Percentiles rank a stretch among this genome's conserved stretches.
These are phyloP conservation scores for Pocillopora verrucosa DNA, from an alignment of 64 coral and sea anemone genomes.

Conservation along the genomic window DNA sequence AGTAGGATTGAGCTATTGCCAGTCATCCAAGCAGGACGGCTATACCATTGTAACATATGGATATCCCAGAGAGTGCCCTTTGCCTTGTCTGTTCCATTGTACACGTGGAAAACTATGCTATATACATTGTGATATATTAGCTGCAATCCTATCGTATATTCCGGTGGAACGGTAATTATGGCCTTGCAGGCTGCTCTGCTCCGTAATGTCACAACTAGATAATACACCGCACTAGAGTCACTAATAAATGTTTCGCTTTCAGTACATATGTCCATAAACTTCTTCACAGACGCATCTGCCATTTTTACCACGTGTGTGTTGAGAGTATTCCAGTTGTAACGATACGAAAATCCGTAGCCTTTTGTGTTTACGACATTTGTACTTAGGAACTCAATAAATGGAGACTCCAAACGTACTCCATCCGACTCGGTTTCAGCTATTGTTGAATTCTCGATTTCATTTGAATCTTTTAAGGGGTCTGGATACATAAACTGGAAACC, in stretches of 20 bases:
- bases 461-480: conserved; percentile 28
- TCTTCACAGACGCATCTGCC: conserved; percentile 18
- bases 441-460: conserved; percentile 17
- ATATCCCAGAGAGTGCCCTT: conserved; percentile 38
- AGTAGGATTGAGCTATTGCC: conserved; percentile 6
- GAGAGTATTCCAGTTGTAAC: conserved; percentile 34
- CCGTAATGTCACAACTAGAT: not conserved
- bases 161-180: conserved; percentile 9
- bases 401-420: conserved; percentile 49
- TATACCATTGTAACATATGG: conserved; percentile 22
- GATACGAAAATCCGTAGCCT: conserved; percentile 34
- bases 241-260: conserved; percentile 31
- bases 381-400: conserved; percentile 16
- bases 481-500: conserved; percentile 61
- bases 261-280: conserved; percentile 36
- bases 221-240: conserved; percentile 18
- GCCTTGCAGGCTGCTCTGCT: conserved; percentile 11
- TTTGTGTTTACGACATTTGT: conserved; percentile 41
- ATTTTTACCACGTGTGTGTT: conserved; percentile 45
- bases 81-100: conserved; percentile 27
- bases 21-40: conserved; percentile 39
- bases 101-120: conserved; percentile 11
- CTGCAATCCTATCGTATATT: conserved; percentile 55
- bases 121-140: conserved; percentile 21
- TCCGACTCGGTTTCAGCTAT: conserved; percentile 40